phyloP scores from a whole-genome alignment of 1,140 invertebrate species.

The Hyles euphorbiae region DNA sequence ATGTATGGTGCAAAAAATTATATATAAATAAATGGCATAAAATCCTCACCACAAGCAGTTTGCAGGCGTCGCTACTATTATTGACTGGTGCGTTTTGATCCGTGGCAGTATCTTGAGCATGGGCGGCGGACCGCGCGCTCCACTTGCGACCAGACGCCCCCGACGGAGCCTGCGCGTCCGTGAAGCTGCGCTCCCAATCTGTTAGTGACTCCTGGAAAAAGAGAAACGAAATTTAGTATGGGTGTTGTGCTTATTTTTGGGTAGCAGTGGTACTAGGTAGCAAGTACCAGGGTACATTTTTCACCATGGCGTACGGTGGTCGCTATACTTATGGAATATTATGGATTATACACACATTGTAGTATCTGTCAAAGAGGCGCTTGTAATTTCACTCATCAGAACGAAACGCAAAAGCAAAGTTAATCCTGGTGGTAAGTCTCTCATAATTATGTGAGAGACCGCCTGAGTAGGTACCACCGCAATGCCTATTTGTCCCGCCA shows the following conservation, averaged over 20 bases:
- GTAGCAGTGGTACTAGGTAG: no score
- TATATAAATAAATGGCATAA: background rate
- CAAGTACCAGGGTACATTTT: no score
- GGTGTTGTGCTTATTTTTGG: background rate
- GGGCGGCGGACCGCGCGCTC: conserved; percentile 44
- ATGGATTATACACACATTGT: no score
- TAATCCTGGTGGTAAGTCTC: no score
- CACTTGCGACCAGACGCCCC: conserved; percentile 46
- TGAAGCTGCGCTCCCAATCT: conserved; percentile 53
- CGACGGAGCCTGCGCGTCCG: conserved; percentile 34
- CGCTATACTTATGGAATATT: no score
- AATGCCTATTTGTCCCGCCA: no score
- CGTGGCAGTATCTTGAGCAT: conserved; percentile 49
- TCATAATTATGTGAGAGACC: no score
- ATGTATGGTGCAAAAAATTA: background rate
- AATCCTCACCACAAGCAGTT: conserved; percentile 52
- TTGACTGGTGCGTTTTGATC: conserved; percentile 39
- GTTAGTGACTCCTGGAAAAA: conserved; percentile 49
- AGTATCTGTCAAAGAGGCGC: no score
- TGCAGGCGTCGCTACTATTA: conserved; percentile 57
- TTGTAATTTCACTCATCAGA: no score
- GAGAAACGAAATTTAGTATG: conserved; percentile 1
- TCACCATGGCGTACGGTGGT: no score
- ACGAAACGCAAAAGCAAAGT: no score
- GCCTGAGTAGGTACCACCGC: no score